Evolutionary conservation across 2,888 invertebrate species (phyloP).

Genomic region (Epicampocera succincta): DNA sequence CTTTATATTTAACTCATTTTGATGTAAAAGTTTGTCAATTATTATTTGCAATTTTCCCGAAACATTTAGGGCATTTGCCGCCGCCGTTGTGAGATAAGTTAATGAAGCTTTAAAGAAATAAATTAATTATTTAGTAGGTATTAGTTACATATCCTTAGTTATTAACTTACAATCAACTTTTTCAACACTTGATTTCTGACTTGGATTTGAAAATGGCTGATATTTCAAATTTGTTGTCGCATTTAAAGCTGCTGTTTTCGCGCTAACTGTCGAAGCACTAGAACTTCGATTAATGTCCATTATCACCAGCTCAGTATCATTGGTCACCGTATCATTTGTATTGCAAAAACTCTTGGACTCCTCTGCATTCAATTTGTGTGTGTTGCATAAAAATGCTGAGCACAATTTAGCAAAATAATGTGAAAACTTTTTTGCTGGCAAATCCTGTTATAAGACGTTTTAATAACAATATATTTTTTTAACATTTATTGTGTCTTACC

Average conservation of each 20-base stretch:
- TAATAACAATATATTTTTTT: background rate
- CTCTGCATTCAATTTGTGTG: constrained; percentile 70
- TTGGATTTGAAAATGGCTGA: background rate
- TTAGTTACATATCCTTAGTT: background rate
- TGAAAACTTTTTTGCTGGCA: constrained; percentile 75
- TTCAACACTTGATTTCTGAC: constrained; percentile 19
- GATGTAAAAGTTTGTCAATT: constrained; percentile 77
- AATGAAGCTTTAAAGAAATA: constrained; percentile 72
- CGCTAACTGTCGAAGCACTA: constrained; percentile 56
- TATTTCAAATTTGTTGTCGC: constrained; percentile 44
- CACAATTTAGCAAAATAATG: constrained; percentile 77
- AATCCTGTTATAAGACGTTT: constrained; percentile 72
- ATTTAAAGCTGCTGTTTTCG: constrained; percentile 41
- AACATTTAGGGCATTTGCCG: constrained; percentile 73
- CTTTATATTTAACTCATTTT: constrained; percentile 74
- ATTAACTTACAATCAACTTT: constrained; percentile 57
- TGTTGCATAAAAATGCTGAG: constrained; percentile 71
- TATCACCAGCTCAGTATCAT: constrained; percentile 73
- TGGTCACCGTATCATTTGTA: constrained; percentile 73
- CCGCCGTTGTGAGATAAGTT: constrained; percentile 73
- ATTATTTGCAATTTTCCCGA: constrained; percentile 77
- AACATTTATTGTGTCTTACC: constrained; percentile 64
- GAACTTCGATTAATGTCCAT: constrained; percentile 65
- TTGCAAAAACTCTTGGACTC: constrained; percentile 77
- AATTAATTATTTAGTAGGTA: background rate